These are phyloP conservation scores for Diarsia rubi DNA, from an alignment of 2,888 invertebrate species.

Conservation along the genomic window DNA sequence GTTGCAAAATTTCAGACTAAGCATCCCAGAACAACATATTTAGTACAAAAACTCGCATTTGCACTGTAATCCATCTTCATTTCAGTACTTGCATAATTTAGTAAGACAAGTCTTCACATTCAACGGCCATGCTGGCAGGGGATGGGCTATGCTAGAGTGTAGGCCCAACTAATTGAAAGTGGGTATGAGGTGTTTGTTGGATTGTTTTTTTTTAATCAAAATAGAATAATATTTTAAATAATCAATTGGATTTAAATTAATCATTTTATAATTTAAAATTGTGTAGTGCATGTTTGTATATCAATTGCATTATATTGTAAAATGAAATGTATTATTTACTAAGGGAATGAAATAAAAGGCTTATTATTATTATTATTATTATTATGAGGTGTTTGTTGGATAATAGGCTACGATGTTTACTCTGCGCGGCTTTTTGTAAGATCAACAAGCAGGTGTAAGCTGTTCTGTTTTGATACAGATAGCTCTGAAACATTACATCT, in stretches of 20 bases:
- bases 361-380: too few species aligned
- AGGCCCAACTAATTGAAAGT: conserved; percentile 37
- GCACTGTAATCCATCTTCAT: conserved; percentile 53
- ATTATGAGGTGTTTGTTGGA: conserved; percentile 71
- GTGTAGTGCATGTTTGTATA: too few species aligned
- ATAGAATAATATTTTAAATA: too few species aligned
- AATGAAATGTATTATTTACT: too few species aligned
- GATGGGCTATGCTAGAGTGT: conserved; percentile 25
- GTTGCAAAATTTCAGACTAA: conserved; percentile 2
- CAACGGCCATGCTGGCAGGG: conserved; percentile 7
- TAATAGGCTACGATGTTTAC: conserved; percentile 76
- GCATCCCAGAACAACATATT: conserved; percentile 10
- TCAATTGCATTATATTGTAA: too few species aligned
- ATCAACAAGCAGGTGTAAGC: conserved; percentile 69
- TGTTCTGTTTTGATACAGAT: too few species aligned
- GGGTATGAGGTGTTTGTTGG: conserved; percentile 69
- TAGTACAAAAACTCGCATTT: conserved; percentile 37
- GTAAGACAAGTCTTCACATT: conserved; percentile 34
- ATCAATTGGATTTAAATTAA: too few species aligned
- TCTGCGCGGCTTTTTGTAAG: conserved; percentile 77
- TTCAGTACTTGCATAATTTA: conserved; percentile 51
- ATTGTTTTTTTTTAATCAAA: too few species aligned
- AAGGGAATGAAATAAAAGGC: too few species aligned
- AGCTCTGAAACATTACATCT: too few species aligned
- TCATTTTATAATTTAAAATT: too few species aligned